A percentile compares a stretch with the other conserved stretches of the same genome.
Conservation (phyloP, 2,888 invertebrate genomes). For the Oscheius sp. region DNA sequence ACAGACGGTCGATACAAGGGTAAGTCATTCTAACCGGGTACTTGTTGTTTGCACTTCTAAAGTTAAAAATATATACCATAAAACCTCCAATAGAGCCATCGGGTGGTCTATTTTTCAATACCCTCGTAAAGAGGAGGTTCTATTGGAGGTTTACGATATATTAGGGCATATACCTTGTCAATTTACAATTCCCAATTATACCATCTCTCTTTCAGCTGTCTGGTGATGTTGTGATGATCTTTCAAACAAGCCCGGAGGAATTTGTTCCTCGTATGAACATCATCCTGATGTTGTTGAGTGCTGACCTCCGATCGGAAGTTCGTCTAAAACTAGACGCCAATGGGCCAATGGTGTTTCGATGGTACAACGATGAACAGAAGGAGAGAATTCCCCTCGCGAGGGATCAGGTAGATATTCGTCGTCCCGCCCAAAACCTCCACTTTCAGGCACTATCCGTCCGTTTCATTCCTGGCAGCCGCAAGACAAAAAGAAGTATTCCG, state of each 20-base stretch:
- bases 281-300: slow-evolving; percentile 52
- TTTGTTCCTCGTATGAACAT: slow-evolving; percentile 44
- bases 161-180: no score
- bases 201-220: slow-evolving; percentile 34
- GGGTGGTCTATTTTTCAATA: no score
- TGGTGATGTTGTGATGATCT: slow-evolving; percentile 53
- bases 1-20: slow-evolving; percentile 9
- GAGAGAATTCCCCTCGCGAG: slow-evolving; percentile 29
- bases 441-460: slow-evolving; percentile 25
- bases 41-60: background rate
- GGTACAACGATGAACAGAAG: slow-evolving; percentile 39
- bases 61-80: background rate
- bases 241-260: slow-evolving; percentile 46
- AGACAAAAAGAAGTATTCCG: background rate
- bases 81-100: no score
- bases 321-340: slow-evolving; percentile 51
- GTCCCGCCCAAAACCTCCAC: no score
- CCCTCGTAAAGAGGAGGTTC: no score
- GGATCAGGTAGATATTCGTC: slow-evolving; percentile 38
- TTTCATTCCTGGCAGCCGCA: slow-evolving; percentile 16
- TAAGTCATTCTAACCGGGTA: background rate
- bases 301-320: slow-evolving; percentile 54
- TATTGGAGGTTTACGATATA: no score
- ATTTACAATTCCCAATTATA: background rate
- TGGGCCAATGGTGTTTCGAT: slow-evolving; percentile 61